phyloP scores from a whole-genome alignment of 2,113 vertebrate genomes.

The Plotosus lineatus region DNA sequence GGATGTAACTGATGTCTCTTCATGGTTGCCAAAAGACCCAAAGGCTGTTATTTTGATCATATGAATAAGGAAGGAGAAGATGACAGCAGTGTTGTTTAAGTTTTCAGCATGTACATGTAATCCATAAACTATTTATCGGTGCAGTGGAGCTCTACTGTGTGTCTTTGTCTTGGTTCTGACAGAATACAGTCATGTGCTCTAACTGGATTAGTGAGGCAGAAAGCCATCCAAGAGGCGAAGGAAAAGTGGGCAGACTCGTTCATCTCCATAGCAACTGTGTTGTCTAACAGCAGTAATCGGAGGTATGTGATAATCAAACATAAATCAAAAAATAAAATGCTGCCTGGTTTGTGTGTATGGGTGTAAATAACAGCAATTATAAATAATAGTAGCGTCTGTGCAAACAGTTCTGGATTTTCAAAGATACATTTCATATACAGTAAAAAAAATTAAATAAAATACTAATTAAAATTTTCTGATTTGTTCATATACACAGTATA shows the following conservation, averaged over 20 bases:
- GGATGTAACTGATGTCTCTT: constrained; percentile 20
- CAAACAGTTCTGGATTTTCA: neutral
- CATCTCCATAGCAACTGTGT: constrained; percentile 54
- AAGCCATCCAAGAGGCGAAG: constrained; percentile 45
- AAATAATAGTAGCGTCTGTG: neutral
- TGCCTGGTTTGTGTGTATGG: neutral
- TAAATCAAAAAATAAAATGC: neutral
- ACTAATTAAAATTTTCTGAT: too few species aligned
- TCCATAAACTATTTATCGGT: constrained; percentile 40
- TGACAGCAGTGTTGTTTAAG: constrained; percentile 18
- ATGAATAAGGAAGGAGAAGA: constrained; percentile 21
- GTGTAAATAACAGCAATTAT: neutral
- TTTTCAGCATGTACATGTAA: constrained; percentile 37
- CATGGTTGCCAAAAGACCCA: constrained; percentile 17
- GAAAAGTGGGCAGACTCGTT: constrained; percentile 43
- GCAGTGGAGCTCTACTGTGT: constrained; percentile 39
- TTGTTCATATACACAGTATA: neutral
- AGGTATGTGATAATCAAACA: constrained; percentile 17
- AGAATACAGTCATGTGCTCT: constrained; percentile 51
- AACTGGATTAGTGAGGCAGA: constrained; percentile 52
- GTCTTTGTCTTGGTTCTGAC: constrained; percentile 49
- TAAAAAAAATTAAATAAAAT: neutral
- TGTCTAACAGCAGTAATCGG: constrained; percentile 38
- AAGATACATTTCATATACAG: neutral
- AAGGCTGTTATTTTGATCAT: constrained; percentile 32